phyloP scores from a whole-genome alignment of 2,888 invertebrate genomes.

The Ornithoptera alexandrae region DNA sequence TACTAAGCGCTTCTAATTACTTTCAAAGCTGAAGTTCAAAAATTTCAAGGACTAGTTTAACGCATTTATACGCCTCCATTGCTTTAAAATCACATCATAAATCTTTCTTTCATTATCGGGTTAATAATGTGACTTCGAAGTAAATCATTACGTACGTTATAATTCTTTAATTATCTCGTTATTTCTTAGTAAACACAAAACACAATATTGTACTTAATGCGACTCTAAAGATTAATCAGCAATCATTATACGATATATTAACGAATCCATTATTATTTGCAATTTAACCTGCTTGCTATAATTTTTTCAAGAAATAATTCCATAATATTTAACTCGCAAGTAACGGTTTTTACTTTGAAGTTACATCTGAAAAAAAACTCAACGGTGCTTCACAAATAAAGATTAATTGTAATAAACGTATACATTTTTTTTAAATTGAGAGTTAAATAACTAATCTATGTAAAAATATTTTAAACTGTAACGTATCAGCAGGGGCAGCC shows the following conservation, averaged over 20 bases:
- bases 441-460: neutral
- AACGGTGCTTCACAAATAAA: no score
- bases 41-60: conserved; percentile 53
- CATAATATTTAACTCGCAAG: neutral
- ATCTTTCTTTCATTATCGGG: neutral
- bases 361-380: neutral
- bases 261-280: neutral
- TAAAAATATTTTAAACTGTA: neutral
- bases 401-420: no score
- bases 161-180: neutral
- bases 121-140: conserved; percentile 1
- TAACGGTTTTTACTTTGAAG: neutral
- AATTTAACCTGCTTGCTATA: no score
- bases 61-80: conserved; percentile 18
- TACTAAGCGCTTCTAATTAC: conserved; percentile 18
- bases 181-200: neutral
- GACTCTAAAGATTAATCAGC: neutral
- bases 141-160: neutral
- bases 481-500: conserved; percentile 24
- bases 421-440: neutral
- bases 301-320: neutral
- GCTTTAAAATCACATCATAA: conserved; percentile 10
- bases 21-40: conserved; percentile 42
- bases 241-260: neutral
- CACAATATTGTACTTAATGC: neutral